These are phyloP conservation scores for Caenorhabditis remanei DNA, from an alignment of 1,140 invertebrate species.

Conservation along the genomic window DNA sequence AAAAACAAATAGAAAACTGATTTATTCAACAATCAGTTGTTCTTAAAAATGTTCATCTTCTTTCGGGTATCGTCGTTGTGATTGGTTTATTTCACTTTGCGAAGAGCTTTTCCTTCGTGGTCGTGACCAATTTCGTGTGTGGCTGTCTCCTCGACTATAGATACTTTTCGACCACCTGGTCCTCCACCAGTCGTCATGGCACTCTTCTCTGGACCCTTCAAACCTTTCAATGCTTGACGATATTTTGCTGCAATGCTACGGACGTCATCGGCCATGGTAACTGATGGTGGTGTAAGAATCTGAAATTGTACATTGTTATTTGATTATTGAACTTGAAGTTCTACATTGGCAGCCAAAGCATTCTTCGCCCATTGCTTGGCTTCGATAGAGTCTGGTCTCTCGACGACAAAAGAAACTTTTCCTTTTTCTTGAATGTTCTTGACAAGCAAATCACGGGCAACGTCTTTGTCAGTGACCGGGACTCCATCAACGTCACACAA, in stretches of 20 bases:
- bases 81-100: constrained; percentile 62
- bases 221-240: constrained; percentile 59
- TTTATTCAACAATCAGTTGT: constrained; percentile 80
- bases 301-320: not conserved
- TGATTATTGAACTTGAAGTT: not conserved
- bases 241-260: constrained; percentile 67
- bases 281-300: constrained; percentile 67
- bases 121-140: constrained; percentile 69
- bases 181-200: constrained; percentile 44
- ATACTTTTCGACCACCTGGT: constrained; percentile 16
- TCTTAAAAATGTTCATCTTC: not conserved
- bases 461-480: constrained; percentile 74
- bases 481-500: constrained; percentile 71
- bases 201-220: constrained; percentile 16
- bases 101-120: constrained; percentile 67
- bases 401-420: constrained; percentile 66
- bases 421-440: constrained; percentile 68
- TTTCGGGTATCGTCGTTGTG: not conserved
- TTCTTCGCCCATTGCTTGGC: constrained; percentile 69
- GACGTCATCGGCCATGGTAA: constrained; percentile 70
- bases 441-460: constrained; percentile 71
- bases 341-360: constrained; percentile 5
- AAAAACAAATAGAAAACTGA: constrained; percentile 24
- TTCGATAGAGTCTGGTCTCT: constrained; percentile 70
- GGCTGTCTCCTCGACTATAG: constrained; percentile 63